Base-by-base conservation (phyloP, 2,888 invertebrate genomes). In the Bursaphelenchus okinawaensis region DNA sequence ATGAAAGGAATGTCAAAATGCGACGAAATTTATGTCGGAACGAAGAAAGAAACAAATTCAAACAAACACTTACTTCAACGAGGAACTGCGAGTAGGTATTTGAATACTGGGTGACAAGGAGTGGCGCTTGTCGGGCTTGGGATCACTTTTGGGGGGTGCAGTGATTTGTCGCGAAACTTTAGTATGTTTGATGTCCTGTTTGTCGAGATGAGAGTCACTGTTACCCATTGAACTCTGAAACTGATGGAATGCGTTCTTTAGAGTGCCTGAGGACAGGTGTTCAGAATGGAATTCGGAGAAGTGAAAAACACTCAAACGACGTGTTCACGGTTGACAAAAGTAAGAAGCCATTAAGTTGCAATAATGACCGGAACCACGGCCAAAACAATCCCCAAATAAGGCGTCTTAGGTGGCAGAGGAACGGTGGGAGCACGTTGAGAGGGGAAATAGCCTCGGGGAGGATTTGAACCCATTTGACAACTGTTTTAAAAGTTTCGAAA, bases 161-260 rank as follows among this genome's bases (percentile, higher is more conserved):
- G 60, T 59, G 24, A 40, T 31, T 9, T 27, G 50, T 29, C 60
- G 50, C 52, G 60, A 59, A 26, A 40, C 40, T n/a, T 40, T 40
- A 4, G 40, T 40, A 40, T 40, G 40, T 40, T 40, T 26, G 20
- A 29, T 59, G 60, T n/a, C 57, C 57, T 27, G n/a, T n/a, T 24
- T 54, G 54, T 27, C 27, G 9, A 50, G 40, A 22, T 59, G 31
- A 22, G 60, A 59, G 20, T 59, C 60, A 9, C 50, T 50, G 60
- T 59, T 59, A 16, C 60, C 60, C 60, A 59, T 59, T 59, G 55
- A 7, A 50, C 27, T 56, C 29, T 54, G 23, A 24, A 54, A 54
- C 3, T 19, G n/a, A n/a, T 3, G 40, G 6, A 40, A 40, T 12
- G 12, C n/a, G 40, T 16, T 40, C 16, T 12, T 16, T 40, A 40